Evolutionary conservation across 2,113 vertebrate genomes (phyloP), one percentile per base, ranked within the genome.

Genomic region (Ramphastos sulfuratus): DNA sequence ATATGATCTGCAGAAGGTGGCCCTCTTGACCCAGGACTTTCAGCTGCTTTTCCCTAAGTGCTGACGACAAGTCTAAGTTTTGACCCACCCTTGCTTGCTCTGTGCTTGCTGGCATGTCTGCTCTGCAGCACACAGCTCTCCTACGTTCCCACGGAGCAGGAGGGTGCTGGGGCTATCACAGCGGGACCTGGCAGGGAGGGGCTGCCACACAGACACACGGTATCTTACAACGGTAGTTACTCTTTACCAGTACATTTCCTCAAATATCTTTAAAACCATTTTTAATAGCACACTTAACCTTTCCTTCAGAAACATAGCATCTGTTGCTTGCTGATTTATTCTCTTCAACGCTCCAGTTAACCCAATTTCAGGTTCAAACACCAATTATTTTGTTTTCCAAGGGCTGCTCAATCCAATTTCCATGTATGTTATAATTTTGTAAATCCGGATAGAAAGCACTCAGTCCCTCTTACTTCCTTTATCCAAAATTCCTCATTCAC

Each of bases 111-210:
- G 5, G 21, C 24, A 33, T 33, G 46, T 15, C 31, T 11, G 31
- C 44, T 5, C 17, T 0, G 1, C 44, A 18, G 37, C 1, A 0
- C 24, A 4, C n/a, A 11, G 37, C n/a, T 39, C 55, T 48, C n/a
- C 16, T 0, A 0, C 24, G 4, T 52, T 54, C 30, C 18, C 0
- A 0, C 31, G 2, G 10, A 35, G 25, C 54, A 44, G 10, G 12
- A 31, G 14, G 25, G 31, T 7, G 31, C 52, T 28, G 69, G 52
- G 25, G 65, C 52, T 78, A 42, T 7, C 65, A 42, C 1, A 0
- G 19, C 20, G 6, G 10, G 2, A 2, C 12, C 35, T 9, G 30
- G 19, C 8, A 19, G 25, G 19, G 30, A 17, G 11, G 30, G 25
- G 8, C 20, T 46, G 39, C 17, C 14, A 18, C 6, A 8, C 31